Evolutionary conservation across 2,888 invertebrate genomes (phyloP).

Genomic region (Epistrophella euchroma): DNA sequence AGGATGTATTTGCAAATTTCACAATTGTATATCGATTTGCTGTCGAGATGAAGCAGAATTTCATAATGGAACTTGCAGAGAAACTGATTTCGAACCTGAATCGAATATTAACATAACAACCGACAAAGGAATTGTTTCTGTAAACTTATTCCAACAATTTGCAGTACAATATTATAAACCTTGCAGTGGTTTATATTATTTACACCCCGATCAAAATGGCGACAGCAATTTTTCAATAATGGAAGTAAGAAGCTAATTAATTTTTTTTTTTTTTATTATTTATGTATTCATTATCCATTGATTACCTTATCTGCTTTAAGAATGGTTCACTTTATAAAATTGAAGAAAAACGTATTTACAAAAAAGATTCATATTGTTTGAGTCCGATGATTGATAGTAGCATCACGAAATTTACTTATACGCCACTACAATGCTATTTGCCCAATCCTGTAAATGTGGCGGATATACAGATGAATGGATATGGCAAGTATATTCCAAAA

Average conservation of each 20-base stretch:
- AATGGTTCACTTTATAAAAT: neutral
- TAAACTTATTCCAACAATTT: neutral
- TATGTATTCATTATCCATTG: no score
- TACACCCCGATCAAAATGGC: neutral
- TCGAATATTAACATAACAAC: neutral
- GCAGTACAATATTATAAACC: conserved; percentile 4
- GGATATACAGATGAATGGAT: neutral
- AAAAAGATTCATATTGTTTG: neutral
- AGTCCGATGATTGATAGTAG: neutral
- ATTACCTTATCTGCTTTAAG: neutral
- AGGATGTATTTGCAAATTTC: conserved; percentile 79
- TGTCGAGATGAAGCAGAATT: neutral
- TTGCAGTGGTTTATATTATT: neutral
- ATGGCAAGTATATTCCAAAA: conserved; percentile 16
- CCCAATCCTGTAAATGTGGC: neutral
- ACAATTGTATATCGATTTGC: neutral
- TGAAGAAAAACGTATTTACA: neutral
- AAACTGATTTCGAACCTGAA: fast-evolving
- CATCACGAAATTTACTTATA: neutral
- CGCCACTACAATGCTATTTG: neutral
- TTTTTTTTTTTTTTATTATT: no score
- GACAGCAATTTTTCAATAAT: neutral
- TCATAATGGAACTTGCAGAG: neutral
- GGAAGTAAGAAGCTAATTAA: neutral
- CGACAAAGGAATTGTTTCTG: neutral